Evolutionary conservation across 2,888 invertebrate species (phyloP), one percentile per base, ranked within the genome.

Genomic region (Andrena trimmerana): DNA sequence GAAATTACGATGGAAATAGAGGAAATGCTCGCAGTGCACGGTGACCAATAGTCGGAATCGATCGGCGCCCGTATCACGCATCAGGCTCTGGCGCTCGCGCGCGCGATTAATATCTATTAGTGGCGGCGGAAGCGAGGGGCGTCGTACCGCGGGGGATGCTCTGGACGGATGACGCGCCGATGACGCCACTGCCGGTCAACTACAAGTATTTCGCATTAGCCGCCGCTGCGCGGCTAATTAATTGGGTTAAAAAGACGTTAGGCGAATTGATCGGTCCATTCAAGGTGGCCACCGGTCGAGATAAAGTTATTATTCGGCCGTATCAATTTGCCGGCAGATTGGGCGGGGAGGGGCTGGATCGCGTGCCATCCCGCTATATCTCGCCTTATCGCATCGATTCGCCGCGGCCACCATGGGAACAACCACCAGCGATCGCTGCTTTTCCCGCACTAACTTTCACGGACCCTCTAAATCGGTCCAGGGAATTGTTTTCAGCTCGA

Each of bases 141-240:
- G 83, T 69, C 76, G 73, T 78, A 66, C 67, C 79, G 73, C 66
- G 71, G 77, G 70, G 78, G 82, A 48, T 76, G 72, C 60, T 72
- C 72, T 57, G 78, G 78, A 87, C 76, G 88, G 84, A 86, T 89
- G 90, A 88, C 87, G 87, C 88, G 87, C 84, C 88, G 88, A 90
- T 93, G 93, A 93, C 94, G 93, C 93, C 92, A 94, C 90, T 92
- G 89, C 92, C 90, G 91, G 91, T 90, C 91, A 92, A 92, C 91
- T 92, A 94, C 94, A 93, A 93, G 94, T 92, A 93, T 94, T 94
- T 94, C 94, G 93, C 94, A 94, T 94, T 93, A 93, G 90, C 83
- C 78, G 76, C 54, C 71, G 81, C 73, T 63, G 57, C 57, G 62
- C 73, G 69, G 88, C 79, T 93, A 93, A 93, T 93, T 94, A 93